phyloP scores from a whole-genome alignment of 37 sponge, comb jelly and placozoan species.

The Hexactinellida sp. region DNA sequence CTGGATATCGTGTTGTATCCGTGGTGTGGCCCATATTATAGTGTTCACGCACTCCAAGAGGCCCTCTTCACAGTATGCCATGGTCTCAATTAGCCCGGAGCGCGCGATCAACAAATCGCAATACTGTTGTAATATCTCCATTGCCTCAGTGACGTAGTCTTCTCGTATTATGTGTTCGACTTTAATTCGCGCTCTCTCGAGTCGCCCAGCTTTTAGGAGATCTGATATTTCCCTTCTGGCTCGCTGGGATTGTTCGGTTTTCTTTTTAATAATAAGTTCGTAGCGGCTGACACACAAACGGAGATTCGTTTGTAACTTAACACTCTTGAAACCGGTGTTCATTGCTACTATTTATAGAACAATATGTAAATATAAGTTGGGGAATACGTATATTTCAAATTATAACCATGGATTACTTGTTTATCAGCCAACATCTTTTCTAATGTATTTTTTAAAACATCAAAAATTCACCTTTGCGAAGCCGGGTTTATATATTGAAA shows the following conservation, averaged over 20 bases:
- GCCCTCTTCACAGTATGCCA: conserved; percentile 86
- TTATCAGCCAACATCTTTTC: too few relatives aligned
- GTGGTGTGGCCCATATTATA: conserved; percentile 85
- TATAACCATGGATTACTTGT: too few relatives aligned
- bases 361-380: too few relatives aligned
- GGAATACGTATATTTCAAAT: too few relatives aligned
- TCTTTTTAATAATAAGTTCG: conserved; percentile 95
- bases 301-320: conserved; percentile 74
- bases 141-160: conserved; percentile 94
- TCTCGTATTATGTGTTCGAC: conserved; percentile 98
- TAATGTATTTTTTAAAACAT: too few relatives aligned
- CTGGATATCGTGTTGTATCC: conserved; percentile 73
- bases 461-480: too few relatives aligned
- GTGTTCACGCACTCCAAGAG: conserved; percentile 72
- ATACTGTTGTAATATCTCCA: conserved; percentile 89
- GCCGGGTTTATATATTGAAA: too few relatives aligned
- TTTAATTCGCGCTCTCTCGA: conserved; percentile 79
- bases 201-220: conserved; percentile 65
- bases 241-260: conserved; percentile 87
- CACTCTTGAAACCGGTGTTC: conserved; percentile 38
- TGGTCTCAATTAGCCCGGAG: conserved; percentile 78
- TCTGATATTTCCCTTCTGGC: conserved; percentile 96
- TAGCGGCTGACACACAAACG: conserved; percentile 73
- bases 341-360: background rate
- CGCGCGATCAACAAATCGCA: conserved; percentile 94